Percentiles rank a stretch among this genome's conserved stretches.
Conservation (phyloP, 2,797 vertebrate species). For the Helostoma temminkii region DNA sequence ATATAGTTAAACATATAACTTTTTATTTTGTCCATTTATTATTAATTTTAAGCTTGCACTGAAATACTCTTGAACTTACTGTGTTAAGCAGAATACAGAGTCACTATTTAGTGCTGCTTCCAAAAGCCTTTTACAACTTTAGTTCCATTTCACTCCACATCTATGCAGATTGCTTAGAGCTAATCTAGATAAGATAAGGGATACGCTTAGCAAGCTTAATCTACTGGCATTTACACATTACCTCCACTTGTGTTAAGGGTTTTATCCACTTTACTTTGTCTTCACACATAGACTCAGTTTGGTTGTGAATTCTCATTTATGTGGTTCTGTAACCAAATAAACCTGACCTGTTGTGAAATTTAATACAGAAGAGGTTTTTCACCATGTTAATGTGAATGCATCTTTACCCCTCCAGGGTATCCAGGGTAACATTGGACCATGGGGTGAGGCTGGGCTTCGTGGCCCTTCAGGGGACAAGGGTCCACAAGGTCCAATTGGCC, state of each 20-base stretch:
- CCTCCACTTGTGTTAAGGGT: background rate
- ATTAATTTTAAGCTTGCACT: background rate
- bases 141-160: background rate
- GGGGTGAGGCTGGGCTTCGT: conserved; percentile 75
- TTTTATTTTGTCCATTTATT: background rate
- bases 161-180: background rate
- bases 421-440: conserved; percentile 82
- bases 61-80: background rate
- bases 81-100: background rate
- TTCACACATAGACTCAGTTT: background rate
- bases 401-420: conserved; percentile 70
- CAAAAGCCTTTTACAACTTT: background rate
- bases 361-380: too few species aligned
- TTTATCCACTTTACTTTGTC: background rate
- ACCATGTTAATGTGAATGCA: background rate
- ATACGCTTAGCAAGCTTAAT: background rate
- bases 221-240: background rate
- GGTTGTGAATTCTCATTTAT: background rate
- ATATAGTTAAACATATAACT: too few species aligned
- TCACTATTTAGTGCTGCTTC: background rate
- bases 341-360: background rate
- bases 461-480: conserved; percentile 78
- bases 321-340: background rate
- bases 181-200: too few species aligned
- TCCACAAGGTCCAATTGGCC: conserved; percentile 69